Evolutionary conservation across 2,888 invertebrate species (phyloP).

Genomic region (Lasiommata megera): DNA sequence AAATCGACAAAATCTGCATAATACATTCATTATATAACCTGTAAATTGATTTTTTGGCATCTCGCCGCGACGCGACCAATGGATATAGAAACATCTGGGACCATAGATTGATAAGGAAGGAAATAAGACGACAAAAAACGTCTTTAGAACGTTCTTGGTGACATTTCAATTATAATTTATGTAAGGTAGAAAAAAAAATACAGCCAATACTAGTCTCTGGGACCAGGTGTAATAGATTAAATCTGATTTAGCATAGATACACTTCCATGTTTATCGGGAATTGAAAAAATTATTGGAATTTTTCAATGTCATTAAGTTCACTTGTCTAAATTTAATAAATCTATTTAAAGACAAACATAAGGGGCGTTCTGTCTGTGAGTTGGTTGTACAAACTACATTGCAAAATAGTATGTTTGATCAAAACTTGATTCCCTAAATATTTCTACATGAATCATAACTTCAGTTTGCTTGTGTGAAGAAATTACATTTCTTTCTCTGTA

Average conservation of each 20-base stretch:
- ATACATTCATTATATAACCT: constrained; percentile 67
- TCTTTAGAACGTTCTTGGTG: constrained; percentile 44
- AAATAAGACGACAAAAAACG: constrained; percentile 52
- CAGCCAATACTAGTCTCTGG: constrained; percentile 17
- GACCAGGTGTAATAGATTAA: constrained; percentile 29
- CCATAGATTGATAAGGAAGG: constrained; percentile 53
- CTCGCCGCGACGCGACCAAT: constrained; percentile 41
- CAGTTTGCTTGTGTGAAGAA: too few species aligned
- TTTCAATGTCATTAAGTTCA: constrained; percentile 10
- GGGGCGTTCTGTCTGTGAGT: background rate
- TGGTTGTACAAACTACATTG: background rate
- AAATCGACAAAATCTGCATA: constrained; percentile 66
- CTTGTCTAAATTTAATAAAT: constrained; percentile 7
- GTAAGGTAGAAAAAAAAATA: constrained; percentile 24
- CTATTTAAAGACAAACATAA: background rate
- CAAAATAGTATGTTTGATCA: too few species aligned
- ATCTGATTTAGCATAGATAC: constrained; percentile 23
- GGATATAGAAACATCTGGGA: constrained; percentile 49
- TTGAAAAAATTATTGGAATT: constrained; percentile 11
- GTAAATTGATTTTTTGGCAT: constrained; percentile 66
- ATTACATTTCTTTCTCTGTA: too few species aligned
- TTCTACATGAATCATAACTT: too few species aligned
- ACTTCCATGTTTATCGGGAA: constrained; percentile 4
- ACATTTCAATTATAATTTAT: constrained; percentile 52
- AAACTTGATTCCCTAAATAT: too few species aligned